A percentile compares a stretch with the other conserved stretches of the same genome.
Conservation (phyloP, 2,888 invertebrate genomes). For the Lasioglossum vierecki region DNA sequence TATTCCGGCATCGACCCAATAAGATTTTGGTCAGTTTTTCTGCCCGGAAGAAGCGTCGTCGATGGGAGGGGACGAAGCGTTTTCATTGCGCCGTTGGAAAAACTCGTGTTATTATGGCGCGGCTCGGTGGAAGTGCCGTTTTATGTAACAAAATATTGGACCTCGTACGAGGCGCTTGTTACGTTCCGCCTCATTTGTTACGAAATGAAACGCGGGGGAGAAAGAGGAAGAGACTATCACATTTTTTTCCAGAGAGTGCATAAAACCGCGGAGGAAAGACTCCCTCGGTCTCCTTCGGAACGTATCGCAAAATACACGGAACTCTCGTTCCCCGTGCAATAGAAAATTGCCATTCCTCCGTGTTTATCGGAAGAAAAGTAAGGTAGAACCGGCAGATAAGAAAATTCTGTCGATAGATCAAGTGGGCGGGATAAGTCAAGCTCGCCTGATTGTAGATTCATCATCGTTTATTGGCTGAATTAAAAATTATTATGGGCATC, state of each 20-base stretch:
- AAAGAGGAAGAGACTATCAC: background rate
- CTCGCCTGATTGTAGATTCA: conserved; percentile 24
- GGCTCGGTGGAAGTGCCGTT: conserved; percentile 25
- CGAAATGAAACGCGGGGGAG: conserved; percentile 31
- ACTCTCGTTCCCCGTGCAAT: background rate
- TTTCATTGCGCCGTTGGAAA: conserved; percentile 11
- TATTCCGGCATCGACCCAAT: background rate
- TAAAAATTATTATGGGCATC: conserved; percentile 48
- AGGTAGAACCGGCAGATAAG: background rate
- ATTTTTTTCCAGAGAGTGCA: background rate
- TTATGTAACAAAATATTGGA: conserved; percentile 43
- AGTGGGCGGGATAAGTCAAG: background rate
- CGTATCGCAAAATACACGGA: background rate
- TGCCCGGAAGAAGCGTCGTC: background rate
- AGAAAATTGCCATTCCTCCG: background rate
- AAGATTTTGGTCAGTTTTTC: background rate
- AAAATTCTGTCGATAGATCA: conserved; percentile 17
- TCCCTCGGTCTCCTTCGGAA: background rate
- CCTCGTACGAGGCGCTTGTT: conserved; percentile 41
- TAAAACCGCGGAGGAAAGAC: background rate
- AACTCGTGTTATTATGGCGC: conserved; percentile 11
- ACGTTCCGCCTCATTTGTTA: conserved; percentile 41
- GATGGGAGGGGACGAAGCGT: background rate
- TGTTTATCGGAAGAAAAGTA: too few relatives aligned
- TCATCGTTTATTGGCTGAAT: conserved; percentile 54